Percentiles rank a stretch among this genome's conserved stretches.
Conservation (phyloP, 2,113 vertebrate genomes). For the Mesembrinibis cayennensis region DNA sequence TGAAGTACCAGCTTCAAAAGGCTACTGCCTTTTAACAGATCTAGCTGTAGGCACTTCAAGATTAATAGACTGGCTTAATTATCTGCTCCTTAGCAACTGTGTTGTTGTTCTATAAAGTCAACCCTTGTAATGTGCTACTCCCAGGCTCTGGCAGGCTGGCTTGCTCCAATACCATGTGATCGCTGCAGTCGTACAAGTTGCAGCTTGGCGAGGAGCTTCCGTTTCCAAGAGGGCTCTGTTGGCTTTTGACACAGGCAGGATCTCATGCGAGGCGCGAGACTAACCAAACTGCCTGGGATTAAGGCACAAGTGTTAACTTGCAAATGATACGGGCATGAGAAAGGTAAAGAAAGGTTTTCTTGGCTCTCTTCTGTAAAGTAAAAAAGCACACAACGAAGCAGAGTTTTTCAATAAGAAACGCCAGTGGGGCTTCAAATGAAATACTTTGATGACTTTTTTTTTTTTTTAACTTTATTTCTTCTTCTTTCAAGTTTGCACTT, state of each 20-base stretch:
- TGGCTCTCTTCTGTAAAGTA: background rate
- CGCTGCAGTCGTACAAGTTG: background rate
- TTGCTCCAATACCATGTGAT: background rate
- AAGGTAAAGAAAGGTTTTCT: background rate
- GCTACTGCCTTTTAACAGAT: background rate
- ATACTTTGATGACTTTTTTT: background rate
- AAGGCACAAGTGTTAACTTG: background rate
- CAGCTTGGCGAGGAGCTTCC: background rate
- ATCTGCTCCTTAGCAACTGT: background rate
- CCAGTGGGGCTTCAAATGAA: background rate
- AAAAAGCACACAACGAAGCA: background rate
- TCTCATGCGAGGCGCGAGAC: background rate
- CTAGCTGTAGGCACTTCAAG: slow-evolving; percentile 19
- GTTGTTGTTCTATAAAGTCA: background rate
- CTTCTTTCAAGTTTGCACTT: background rate
- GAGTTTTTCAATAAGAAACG: background rate
- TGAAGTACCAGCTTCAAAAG: slow-evolving; percentile 21
- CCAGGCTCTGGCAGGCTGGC: background rate
- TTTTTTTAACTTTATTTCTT: background rate
- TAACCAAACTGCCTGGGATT: background rate
- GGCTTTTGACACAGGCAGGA: background rate
- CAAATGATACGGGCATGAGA: background rate
- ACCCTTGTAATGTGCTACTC: background rate
- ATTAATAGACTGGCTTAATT: slow-evolving; percentile 25
- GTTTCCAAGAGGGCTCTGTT: background rate